Evolutionary conservation across 2,888 invertebrate species (phyloP), one percentile per base, ranked within the genome.

Genomic region (Gasteruption jaculator): DNA sequence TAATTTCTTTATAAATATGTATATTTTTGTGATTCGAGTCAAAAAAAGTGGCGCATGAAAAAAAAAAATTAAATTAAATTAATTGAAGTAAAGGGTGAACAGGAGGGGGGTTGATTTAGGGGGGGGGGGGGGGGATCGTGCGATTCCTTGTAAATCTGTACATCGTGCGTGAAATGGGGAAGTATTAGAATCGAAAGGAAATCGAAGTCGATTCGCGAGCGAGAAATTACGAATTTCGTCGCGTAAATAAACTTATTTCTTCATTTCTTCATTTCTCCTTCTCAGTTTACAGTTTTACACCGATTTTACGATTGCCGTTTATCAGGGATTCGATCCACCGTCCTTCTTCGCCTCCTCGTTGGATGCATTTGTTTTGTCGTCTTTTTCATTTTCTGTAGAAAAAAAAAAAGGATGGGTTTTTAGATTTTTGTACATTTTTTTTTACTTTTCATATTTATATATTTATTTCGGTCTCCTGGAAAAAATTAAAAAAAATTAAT

Each of bases 311-410:
- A 44, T 46, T 37, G 47, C 38, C 49, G 39, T 58, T 59, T 64
- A 70, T 84, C 83, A 85, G 72, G 82, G 82, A 73, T 82, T 81
- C 50, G 80, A 73, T 37, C 78, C 73, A 38, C 78, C 68, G 29
- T 83, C 83, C 65, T 83, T 83, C 73, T 84, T 84, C 57, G 76
- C 72, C 61, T 84, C 83, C 53, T 84, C 84, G 55, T 74, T 73
- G 57, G 73, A 76, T 65, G 58, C 72, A 53, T 76, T 77, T 53
- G 81, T 78, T 34, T 74, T 66, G 33, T 82, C 82, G 43, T 82
- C 80, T 63, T 84, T 79, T 41, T 76, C 73, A 58, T 80, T 79
- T 58, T 84, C 85, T 72, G 73, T 25, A 54, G 49, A 25, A 11
- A 21, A n/a, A 25, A 45, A 36, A 20, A 29, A 37, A 20, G 15